Base-by-base conservation (phyloP, 2,888 invertebrate species). In the Liopterus haemorrhoidalis region DNA sequence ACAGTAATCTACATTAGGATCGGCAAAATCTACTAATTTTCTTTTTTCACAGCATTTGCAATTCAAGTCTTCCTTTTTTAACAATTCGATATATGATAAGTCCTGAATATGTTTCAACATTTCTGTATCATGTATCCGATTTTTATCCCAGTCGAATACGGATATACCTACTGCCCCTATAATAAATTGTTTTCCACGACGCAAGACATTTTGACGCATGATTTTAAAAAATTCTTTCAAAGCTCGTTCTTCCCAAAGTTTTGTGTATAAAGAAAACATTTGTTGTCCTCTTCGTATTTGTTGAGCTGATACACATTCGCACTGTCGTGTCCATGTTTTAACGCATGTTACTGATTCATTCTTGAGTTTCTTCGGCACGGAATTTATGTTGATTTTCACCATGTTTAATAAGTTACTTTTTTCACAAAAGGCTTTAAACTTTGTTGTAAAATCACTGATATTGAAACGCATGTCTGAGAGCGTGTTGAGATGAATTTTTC, bases 211-310 rank as follows among this genome's bases (percentile, higher is more conserved):
- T 28, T 61, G 61, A 38, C 66, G 65, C 62, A 75, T 66, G 20
- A 62, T 60, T 50, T 63, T 68, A 20, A 78, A 59, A 14, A 80
- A 69, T 47, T 76, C 72, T 46, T 64, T 71, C 2, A 81, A 61
- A 2, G 76, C 76, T 12, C 70, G 66, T 41, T 79, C 76, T 41
- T 79, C 79, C 74, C 81, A 81, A 49, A 80, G 70, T 49, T 70
- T 73, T 6, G 75, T 72, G 56, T 81, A 82, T 39, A 81, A 66
- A 41, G 71, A 72, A 54, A 79, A 70, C 61, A 81, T 71, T 58
- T 81, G 81, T 50, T 80, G 74, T n/a, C 75, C 71, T 33, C 80
- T 70, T 41, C 79, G 67, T 1, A 81, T 65, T 22, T 78, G 70
- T 56, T 81, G 79, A 1, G 79, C 81, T 11, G 73, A 49, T 30